A percentile compares a stretch with the other conserved stretches of the same genome.
Conservation (phyloP, 2,797 vertebrate genomes). For the Rhabdomys pumilio region DNA sequence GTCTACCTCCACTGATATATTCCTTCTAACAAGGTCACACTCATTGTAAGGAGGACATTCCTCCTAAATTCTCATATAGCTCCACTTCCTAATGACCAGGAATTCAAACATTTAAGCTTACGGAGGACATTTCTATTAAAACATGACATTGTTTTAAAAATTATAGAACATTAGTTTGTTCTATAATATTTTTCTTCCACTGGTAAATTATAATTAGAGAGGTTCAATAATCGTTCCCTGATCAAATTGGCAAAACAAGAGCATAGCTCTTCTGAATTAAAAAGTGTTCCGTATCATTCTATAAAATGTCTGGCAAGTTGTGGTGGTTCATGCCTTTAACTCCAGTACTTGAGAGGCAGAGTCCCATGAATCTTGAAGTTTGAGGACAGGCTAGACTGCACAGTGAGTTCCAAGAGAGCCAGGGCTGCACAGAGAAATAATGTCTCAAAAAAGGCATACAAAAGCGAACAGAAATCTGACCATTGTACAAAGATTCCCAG, state of each 20-base stretch:
- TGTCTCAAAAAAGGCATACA: neutral
- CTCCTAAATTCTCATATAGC: neutral
- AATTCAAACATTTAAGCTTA: neutral
- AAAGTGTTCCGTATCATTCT: constrained; percentile 27
- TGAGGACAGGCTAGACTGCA: too few species aligned
- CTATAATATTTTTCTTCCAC: neutral
- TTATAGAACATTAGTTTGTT: neutral
- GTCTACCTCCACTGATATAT: neutral
- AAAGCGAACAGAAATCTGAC: neutral
- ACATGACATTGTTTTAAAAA: neutral
- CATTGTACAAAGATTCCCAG: neutral
- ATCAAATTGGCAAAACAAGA: constrained; percentile 38
- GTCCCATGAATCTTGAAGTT: neutral
- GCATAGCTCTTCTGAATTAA: neutral
- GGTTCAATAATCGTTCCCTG: constrained; percentile 6
- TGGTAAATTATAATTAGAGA: neutral
- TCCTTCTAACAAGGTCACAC: neutral
- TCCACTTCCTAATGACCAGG: too few species aligned
- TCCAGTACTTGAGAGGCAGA: neutral
- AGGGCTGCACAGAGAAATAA: neutral
- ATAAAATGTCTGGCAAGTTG: neutral
- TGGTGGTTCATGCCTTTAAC: neutral
- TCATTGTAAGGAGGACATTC: neutral
- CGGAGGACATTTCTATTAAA: neutral
- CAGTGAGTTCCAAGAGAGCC: neutral